Percentiles rank a stretch among this genome's conserved stretches.
Conservation (phyloP, 2,113 vertebrate species). For the Oryzias celebensis region DNA sequence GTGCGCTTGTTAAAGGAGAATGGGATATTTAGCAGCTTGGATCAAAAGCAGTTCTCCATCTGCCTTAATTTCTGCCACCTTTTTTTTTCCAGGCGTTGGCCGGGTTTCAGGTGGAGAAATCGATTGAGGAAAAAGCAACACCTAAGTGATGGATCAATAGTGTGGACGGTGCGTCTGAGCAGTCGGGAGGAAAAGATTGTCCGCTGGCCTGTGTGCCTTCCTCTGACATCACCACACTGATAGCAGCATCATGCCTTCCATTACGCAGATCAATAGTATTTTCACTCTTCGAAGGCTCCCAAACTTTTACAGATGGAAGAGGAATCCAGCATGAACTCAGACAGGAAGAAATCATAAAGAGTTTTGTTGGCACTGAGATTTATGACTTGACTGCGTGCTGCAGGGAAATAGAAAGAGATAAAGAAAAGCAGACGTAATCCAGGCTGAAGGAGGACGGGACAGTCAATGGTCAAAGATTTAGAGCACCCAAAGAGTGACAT, state of each 20-base stretch:
- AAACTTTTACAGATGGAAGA: slow-evolving; percentile 28
- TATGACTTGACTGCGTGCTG: slow-evolving; percentile 11
- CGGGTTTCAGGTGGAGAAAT: slow-evolving; percentile 39
- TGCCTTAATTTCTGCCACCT: slow-evolving; percentile 24
- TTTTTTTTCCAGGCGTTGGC: slow-evolving; percentile 6
- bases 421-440: slow-evolving; percentile 40
- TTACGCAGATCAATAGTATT: slow-evolving; percentile 58
- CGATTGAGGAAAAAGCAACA: slow-evolving; percentile 48
- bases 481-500: slow-evolving; percentile 54
- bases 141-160: slow-evolving; percentile 53
- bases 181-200: slow-evolving; percentile 20
- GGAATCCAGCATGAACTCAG: slow-evolving; percentile 4
- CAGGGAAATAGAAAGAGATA: background rate
- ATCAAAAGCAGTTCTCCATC: slow-evolving; percentile 24
- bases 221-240: slow-evolving; percentile 52
- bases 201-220: slow-evolving; percentile 18
- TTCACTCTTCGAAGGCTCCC: slow-evolving; percentile 17
- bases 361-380: slow-evolving; percentile 19
- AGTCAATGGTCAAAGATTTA: slow-evolving; percentile 54
- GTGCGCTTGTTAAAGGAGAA: slow-evolving; percentile 39
- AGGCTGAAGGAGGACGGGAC: slow-evolving; percentile 41
- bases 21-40: slow-evolving; percentile 30
- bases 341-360: background rate
- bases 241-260: slow-evolving; percentile 40
- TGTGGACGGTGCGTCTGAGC: slow-evolving; percentile 28